Evolutionary conservation across 1,140 invertebrate genomes (phyloP), one percentile per base, ranked within the genome.

Genomic region (Lordiphosa collinella): DNA sequence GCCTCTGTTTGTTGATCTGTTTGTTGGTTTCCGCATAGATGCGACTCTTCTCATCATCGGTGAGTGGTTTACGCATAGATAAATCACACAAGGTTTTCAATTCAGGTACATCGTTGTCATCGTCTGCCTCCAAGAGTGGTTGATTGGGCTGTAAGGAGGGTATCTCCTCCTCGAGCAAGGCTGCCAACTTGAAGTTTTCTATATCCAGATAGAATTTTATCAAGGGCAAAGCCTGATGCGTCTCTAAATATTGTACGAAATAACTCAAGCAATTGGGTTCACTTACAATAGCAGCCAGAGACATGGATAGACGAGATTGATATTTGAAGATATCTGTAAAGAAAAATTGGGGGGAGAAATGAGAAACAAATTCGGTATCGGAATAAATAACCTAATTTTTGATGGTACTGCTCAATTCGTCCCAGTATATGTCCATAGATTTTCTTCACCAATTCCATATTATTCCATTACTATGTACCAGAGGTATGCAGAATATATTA

Each of bases 141-240:
- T 38, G 14, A 38, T 38, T 38, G 8, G 13, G 13, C 9, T 44
- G 22, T 0, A 11, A 12, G 62, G 22, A 12, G 62, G 50, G 32
- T 18, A 41, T 54, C 16, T 36, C 7, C 22, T 48, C 18, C 4
- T 40, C 13, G 3, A 31, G 52, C 1, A 70, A 31, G 6, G 82
- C 82, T 2, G 86, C 76, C 7, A 75, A 62, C 46, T 87, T 88
- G 18, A 95, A 92, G 75, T 92, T 93, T 63, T 94, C 93, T 10
- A 93, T 92, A 84, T 95, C 94, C 51, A 94, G 76, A 92, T 93
- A 95, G 86, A 94, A 95, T 80, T 92, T 92, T 2, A 95, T 91
- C 6, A 93, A 89, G 2, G 90, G 64, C 10, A 92, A 75, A 2
- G 88, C 90, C 58, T 92, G 91, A 16, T 89, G 89, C 0, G 91